Percentiles rank a stretch among this genome's conserved stretches.
phyloP scores from a whole-genome alignment of 2,797 vertebrate genomes.

The Alectoris magna region DNA sequence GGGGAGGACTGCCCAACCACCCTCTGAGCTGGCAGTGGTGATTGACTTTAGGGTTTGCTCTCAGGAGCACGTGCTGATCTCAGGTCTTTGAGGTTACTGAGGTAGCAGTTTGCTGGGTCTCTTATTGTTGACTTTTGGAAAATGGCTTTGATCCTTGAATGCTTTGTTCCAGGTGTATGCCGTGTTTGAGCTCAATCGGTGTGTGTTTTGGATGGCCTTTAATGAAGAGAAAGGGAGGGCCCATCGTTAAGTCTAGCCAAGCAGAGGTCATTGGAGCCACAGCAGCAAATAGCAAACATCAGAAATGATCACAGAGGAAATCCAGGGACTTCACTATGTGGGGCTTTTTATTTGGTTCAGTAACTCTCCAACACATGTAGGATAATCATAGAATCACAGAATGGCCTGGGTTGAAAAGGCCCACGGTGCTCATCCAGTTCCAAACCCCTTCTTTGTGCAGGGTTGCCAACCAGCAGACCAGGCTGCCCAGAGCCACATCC shows the following conservation, averaged over 20 bases:
- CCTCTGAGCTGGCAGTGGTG: background rate
- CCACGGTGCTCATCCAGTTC: too few species aligned
- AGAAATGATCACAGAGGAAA: background rate
- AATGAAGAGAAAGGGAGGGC: background rate
- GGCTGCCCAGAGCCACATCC: too few species aligned
- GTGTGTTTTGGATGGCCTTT: background rate
- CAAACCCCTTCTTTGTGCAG: too few species aligned
- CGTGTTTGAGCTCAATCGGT: fast-evolving
- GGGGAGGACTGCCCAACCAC: too few species aligned
- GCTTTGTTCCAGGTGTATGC: background rate
- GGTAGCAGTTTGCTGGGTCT: background rate
- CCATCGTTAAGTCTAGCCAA: fast-evolving
- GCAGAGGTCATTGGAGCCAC: background rate
- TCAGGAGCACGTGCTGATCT: fast-evolving
- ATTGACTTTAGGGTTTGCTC: background rate
- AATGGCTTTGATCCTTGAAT: background rate
- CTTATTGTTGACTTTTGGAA: background rate
- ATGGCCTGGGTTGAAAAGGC: too few species aligned
- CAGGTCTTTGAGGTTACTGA: background rate
- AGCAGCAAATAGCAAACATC: background rate
- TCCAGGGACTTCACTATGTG: fast-evolving
- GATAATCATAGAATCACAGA: too few species aligned
- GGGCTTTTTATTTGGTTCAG: background rate
- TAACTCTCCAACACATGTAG: background rate
- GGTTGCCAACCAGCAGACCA: too few species aligned